Base-by-base conservation (phyloP, 2,888 invertebrate genomes). In the Aproaerema taeniolella region DNA sequence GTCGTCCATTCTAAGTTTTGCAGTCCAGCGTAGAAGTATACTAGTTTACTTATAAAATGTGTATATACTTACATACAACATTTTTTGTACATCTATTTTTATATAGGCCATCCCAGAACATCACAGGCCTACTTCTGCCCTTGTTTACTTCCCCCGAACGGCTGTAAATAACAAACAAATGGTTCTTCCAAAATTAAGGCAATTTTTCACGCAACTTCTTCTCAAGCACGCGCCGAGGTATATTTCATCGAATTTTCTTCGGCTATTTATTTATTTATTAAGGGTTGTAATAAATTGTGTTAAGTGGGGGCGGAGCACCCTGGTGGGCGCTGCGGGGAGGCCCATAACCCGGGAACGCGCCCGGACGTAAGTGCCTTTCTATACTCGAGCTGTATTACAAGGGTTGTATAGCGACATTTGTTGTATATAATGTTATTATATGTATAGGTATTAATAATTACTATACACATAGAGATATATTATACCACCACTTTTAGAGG, bases 211-310 rank as follows among this genome's bases (percentile, higher is more conserved):
- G 32, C 47, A 43, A 45, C 46, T 49, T 53, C 52, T 5, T n/a
- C 56, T 5, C n/a, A 2, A 46, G 54, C 50, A 47, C 39, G 49
- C 48, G 53, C 54, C 50, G 50, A 42, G 65, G 72, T 63, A 69
- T 83, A 75, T 83, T 77, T 83, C 76, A 85, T 82, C 77, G 82
- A 86, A 85, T 85, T 85, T 83, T 82, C 83, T 67, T 76, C 65
- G 67, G 71, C 75, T 82, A 81, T 83, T 83, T 82, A 85, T 82
- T 80, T 83, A 82, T 85, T 86, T 86, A 86, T 85, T 85, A 83
- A 85, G 75, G 82, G 76, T 73, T 76, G 71, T 69, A 78, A 86
- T 86, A 86, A 85, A 86, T 86, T 85, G 83, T 70, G 79, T 82
- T 85, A 86, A 86, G 85, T 86, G 85, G 81, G 83, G 85, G 80